Percentiles rank a stretch among this genome's conserved stretches.
Conservation (phyloP, 2,888 invertebrate species). For the Terebella lapidaria region DNA sequence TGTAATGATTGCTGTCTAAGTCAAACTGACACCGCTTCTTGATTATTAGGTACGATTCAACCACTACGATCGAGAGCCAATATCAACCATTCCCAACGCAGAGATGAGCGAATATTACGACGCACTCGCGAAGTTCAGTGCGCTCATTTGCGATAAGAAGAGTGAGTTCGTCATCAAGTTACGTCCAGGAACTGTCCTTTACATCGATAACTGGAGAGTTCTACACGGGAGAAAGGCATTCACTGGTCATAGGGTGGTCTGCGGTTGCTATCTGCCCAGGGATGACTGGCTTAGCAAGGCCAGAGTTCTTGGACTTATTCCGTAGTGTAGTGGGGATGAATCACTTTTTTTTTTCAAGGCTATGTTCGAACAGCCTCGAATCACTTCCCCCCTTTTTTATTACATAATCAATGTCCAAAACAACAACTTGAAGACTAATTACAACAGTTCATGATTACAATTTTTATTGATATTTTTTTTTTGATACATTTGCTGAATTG, state of each 20-base stretch:
- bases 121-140: constrained; percentile 29
- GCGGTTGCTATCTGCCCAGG: constrained; percentile 70
- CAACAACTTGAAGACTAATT: no score
- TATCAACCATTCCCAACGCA: constrained; percentile 40
- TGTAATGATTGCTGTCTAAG: no score
- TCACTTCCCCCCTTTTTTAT: no score
- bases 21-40: no score
- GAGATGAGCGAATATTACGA: constrained; percentile 63
- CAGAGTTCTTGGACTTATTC: constrained; percentile 20
- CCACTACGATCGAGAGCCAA: constrained; percentile 65
- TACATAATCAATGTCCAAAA: no score
- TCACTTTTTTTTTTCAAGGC: no score
- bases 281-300: constrained; percentile 55
- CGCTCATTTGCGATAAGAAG: constrained; percentile 40
- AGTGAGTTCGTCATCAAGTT: constrained; percentile 49
- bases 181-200: constrained; percentile 66
- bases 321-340: no score
- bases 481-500: no score
- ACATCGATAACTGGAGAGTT: constrained; percentile 75
- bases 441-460: no score
- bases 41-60: constrained; percentile 68
- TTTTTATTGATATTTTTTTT: no score
- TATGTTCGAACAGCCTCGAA: no score
- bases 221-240: constrained; percentile 71
- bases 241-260: constrained; percentile 64